phyloP scores from a whole-genome alignment of 2,113 vertebrate genomes.

The Coryphaenoides rupestris region DNA sequence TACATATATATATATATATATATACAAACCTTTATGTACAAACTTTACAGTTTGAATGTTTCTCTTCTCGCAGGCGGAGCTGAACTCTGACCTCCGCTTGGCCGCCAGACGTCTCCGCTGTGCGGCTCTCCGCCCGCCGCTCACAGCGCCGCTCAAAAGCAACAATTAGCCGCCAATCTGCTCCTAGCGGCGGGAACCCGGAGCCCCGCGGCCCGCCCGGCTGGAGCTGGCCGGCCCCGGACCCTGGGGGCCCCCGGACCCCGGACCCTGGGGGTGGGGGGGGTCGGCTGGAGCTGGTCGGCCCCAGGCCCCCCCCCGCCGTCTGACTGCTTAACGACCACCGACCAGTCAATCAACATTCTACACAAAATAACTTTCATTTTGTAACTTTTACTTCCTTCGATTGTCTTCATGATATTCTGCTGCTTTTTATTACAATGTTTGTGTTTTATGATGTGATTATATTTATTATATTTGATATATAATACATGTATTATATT shows the following conservation, averaged over 20 bases:
- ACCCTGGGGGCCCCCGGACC: constrained; percentile 6
- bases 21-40: neutral
- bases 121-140: constrained; percentile 38
- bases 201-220: constrained; percentile 84
- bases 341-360: no score
- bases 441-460: no score
- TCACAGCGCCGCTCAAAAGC: constrained; percentile 80
- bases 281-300: neutral
- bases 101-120: constrained; percentile 38
- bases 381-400: no score
- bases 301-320: no score
- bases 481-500: no score
- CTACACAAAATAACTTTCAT: no score
- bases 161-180: constrained; percentile 93
- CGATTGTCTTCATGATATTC: no score
- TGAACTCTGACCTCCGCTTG: constrained; percentile 65
- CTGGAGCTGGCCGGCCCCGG: constrained; percentile 45
- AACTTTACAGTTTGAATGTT: constrained; percentile 28
- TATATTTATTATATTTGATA: no score
- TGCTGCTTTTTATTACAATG: no score
- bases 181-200: constrained; percentile 87
- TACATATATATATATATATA: neutral
- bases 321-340: no score
- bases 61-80: constrained; percentile 27
- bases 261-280: neutral